phyloP scores from a whole-genome alignment of 2,888 invertebrate genomes.

The Escarpia spicata region DNA sequence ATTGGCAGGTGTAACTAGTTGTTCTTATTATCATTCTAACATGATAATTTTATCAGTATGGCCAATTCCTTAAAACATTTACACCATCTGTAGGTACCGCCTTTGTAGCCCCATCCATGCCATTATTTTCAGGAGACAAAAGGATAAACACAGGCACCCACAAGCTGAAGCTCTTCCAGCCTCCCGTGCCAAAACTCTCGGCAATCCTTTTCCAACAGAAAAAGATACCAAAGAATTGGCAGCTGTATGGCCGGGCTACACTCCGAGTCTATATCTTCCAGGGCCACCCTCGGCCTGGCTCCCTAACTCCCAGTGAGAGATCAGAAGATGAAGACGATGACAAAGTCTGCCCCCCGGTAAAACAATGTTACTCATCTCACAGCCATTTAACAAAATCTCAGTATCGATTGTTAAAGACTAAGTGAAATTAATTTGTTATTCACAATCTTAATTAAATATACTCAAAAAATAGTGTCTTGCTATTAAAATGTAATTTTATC shows the following conservation, averaged over 20 bases:
- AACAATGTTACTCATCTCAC: not conserved
- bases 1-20: no score
- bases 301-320: constrained; percentile 59
- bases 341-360: not conserved
- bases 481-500: no score
- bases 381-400: not conserved
- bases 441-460: no score
- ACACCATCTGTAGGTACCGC: not conserved
- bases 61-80: not conserved
- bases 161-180: constrained; percentile 51
- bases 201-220: constrained; percentile 50
- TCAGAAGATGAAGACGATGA: constrained; percentile 57
- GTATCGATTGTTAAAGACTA: no score
- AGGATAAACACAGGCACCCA: constrained; percentile 56
- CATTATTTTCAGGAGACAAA: not conserved
- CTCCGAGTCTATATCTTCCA: constrained; percentile 57
- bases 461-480: no score
- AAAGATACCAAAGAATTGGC: constrained; percentile 43
- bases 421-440: no score
- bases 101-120: not conserved
- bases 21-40: not conserved
- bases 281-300: constrained; percentile 58
- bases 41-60: not conserved
- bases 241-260: constrained; percentile 46
- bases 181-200: constrained; percentile 57